Conservation (phyloP, 2,888 invertebrate species). For the Dynastes tityus region DNA sequence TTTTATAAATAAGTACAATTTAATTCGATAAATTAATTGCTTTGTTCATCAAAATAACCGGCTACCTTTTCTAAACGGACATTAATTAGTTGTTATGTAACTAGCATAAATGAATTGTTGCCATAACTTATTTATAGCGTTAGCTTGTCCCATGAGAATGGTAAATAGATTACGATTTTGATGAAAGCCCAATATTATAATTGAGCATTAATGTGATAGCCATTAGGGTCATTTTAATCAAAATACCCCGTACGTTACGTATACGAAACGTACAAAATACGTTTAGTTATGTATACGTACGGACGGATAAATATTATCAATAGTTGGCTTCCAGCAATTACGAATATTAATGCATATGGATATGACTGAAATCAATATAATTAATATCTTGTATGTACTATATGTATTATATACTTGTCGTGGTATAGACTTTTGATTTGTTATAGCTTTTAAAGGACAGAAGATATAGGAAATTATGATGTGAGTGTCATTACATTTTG, state of each 20-base stretch:
- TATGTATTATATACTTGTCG: background rate
- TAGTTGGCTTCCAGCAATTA: conserved; percentile 5
- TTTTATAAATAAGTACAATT: too few relatives aligned
- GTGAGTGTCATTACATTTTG: too few relatives aligned
- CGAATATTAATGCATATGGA: background rate
- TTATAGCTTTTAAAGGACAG: too few relatives aligned
- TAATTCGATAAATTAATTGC: too few relatives aligned
- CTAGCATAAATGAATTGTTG: conserved; percentile 40
- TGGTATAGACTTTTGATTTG: too few relatives aligned
- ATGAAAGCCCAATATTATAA: conserved; percentile 47
- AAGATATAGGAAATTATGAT: too few relatives aligned
- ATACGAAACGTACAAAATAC: background rate
- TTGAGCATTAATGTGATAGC: conserved; percentile 45
- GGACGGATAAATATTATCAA: conserved; percentile 17
- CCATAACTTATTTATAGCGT: conserved; percentile 42
- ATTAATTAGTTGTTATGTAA: too few relatives aligned
- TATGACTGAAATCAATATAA: background rate
- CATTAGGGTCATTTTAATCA: conserved; percentile 49
- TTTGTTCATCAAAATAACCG: too few relatives aligned
- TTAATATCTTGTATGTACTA: background rate
- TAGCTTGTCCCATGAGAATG: conserved; percentile 6
- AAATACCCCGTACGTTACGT: background rate
- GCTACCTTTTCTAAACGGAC: too few relatives aligned
- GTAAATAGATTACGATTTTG: conserved; percentile 43
- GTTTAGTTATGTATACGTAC: background rate